Evolutionary conservation across 2,888 invertebrate species (phyloP), one percentile per base, ranked within the genome.

Genomic region (Acanthopleura granulata): DNA sequence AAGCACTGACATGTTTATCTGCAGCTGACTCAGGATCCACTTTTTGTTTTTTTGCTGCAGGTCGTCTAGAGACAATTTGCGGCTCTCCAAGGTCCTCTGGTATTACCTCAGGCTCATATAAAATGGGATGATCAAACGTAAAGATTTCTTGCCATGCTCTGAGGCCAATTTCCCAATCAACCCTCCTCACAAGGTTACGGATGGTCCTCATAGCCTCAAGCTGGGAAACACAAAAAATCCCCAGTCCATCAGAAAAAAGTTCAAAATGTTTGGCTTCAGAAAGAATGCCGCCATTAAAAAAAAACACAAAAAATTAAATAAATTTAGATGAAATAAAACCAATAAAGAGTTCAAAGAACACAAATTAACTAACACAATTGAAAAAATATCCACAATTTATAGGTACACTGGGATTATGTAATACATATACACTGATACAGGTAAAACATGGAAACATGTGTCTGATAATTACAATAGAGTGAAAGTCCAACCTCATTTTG

Each of bases 151-250:
- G 77, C 91, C 91, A 91, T 4, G 88, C 88, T 49, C 77, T 75
- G 18, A 91, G 78, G 0, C 91, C 91, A 69, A 75, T 76, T 1
- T 81, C 77, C 91, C 91, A 91, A 80, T 91, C 84, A 4, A 89
- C 80, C 22, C 82, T 76, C 27, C 82, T 81, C 6, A 89, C 87
- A 30, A 89, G 72, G 14, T 84, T 77, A 49, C 85, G 78, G 6
- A 91, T 78, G 62, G 84, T 77, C 11, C 81, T 76, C 77, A 90
- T 79, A 79, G 86, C 84, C 40, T 87, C 88, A 73, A 84, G 84
- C 89, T 90, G 78, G 50, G 80, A 73, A 57, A 22, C 57, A 57
- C 6, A 22, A 57, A 57, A 57, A 40, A 9, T 40, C 40, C 40
- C 9, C 40, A 40, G 40, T 40, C 40, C 3, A 9, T 40, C 40